Percentiles rank a stretch among this genome's conserved stretches.
Conservation (phyloP, 2,888 invertebrate species). For the Drosophila paranaensis region DNA sequence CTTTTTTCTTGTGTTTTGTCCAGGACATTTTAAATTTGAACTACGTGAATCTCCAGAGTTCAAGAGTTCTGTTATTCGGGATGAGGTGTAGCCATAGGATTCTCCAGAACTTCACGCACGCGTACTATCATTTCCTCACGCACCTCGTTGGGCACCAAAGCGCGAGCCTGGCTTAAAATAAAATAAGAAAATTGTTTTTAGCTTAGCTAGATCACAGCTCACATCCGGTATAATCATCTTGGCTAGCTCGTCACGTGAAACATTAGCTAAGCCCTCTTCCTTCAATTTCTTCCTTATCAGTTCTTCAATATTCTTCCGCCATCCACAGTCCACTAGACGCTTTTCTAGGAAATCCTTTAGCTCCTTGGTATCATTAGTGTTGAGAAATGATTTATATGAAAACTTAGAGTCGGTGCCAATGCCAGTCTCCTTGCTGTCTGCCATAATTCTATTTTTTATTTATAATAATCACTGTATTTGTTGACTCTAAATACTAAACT, state of each 20-base stretch:
- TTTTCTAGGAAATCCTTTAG: conserved; percentile 91
- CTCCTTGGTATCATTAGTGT: conserved; percentile 63
- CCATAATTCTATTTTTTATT: conserved; percentile 39
- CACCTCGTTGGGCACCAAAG: conserved; percentile 94
- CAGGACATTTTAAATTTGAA: neutral
- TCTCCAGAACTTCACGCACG: conserved; percentile 47
- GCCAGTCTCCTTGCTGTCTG: conserved; percentile 47
- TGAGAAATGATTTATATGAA: conserved; percentile 50
- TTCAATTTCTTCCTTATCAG: conserved; percentile 94
- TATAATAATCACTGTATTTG: neutral
- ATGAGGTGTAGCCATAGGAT: neutral
- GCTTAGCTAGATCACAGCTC: neutral
- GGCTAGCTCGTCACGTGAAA: conserved; percentile 92
- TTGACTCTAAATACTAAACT: neutral
- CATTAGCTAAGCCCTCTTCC: conserved; percentile 87
- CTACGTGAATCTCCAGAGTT: neutral
- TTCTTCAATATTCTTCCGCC: conserved; percentile 95
- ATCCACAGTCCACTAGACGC: conserved; percentile 95
- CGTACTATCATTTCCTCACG: conserved; percentile 93
- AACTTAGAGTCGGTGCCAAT: conserved; percentile 53
- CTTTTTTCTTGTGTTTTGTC: neutral
- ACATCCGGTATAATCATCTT: conserved; percentile 90
- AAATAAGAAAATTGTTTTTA: neutral
- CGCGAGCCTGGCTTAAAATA: conserved; percentile 87
- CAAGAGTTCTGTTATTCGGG: neutral